Base-by-base conservation (phyloP, 2,797 vertebrate genomes). In the Melanotaenia parkinsoni region DNA sequence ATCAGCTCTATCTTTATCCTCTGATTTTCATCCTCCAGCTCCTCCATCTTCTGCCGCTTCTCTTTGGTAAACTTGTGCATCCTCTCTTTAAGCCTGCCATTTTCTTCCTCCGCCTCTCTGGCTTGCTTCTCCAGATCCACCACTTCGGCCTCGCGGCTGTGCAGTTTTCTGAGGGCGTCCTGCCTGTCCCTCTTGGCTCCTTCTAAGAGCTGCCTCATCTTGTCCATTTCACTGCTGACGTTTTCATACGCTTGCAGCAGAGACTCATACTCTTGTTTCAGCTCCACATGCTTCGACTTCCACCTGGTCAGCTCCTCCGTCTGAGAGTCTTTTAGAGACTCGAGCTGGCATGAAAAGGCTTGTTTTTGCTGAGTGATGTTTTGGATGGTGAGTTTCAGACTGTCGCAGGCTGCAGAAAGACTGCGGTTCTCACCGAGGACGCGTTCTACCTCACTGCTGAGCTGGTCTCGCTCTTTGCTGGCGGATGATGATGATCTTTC, bases 211-310 rank as follows among this genome's bases (percentile, higher is more conserved):
- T 95, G 94, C 51, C 95, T 95, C 96, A 96, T 96, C 85, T 96
- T 96, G 76, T 95, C 95, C 93, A 97, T 95, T 89, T 97, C 95
- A 64, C 91, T 94, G 83, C 96, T 91, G 18, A 97, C 95, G 61
- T 96, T 97, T 83, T 97, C 96, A 18, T 98, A 97, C 0, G 96
- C 95, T 82, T 96, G 95, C 60, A 97, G 85, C 33, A 98, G 95
- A 0, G 96, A 96, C 73, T 97, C 96, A 3, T 97, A 96, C 58
- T 97, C 96, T 71, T 96, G 95, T 69, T 96, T 96, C 76, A 97
- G 92, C 83, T 97, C 96, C 0, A 90, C 90, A 54, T 97, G 96
- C 73, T 94, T 95, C 5, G 95, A 93, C 80, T 95, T 97, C 96
- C 96, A 97, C 50, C 92, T 95, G 62, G 96, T 95, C 54, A 96